A percentile compares a stretch with the other conserved stretches of the same genome.
phyloP scores from a whole-genome alignment of 2,797 vertebrate species.

The Gallinago nigripennis region DNA sequence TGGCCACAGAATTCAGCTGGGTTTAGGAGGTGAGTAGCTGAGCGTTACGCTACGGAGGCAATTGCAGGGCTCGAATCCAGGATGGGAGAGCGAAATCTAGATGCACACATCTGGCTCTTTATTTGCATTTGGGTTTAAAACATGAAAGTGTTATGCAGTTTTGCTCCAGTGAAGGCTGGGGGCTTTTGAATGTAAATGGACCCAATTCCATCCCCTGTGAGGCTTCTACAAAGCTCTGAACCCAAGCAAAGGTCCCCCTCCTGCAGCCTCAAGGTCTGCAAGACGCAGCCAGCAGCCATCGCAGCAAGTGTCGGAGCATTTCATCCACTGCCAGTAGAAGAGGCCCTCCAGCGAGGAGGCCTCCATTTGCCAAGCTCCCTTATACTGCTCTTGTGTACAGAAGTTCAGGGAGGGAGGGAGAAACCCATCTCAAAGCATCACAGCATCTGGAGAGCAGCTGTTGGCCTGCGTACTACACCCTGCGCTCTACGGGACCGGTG shows the following conservation, averaged over 20 bases:
- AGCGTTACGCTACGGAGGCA: not conserved
- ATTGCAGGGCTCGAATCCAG: not conserved
- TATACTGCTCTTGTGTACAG: not conserved
- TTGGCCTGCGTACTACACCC: not conserved
- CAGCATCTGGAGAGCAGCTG: slow-evolving; percentile 68
- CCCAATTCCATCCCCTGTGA: not conserved
- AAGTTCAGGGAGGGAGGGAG: not conserved
- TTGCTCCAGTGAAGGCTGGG: not conserved
- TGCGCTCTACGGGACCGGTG: not conserved
- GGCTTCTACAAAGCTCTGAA: not conserved
- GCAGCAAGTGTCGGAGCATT: not conserved
- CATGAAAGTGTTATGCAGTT: not conserved
- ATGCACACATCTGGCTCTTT: not conserved
- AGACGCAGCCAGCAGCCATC: not conserved
- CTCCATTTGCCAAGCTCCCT: slow-evolving; percentile 16
- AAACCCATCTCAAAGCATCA: slow-evolving; percentile 10
- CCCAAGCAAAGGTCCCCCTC: not conserved
- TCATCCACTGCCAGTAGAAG: not conserved
- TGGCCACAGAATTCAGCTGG: not conserved
- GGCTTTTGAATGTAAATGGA: not conserved
- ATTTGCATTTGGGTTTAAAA: not conserved
- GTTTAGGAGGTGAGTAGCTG: not conserved
- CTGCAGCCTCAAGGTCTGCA: not conserved
- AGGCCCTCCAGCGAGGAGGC: not conserved
- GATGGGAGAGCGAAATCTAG: not conserved